These are phyloP conservation scores for Dryoscopus gambensis DNA, from an alignment of 2,113 vertebrate species.

Conservation along the genomic window DNA sequence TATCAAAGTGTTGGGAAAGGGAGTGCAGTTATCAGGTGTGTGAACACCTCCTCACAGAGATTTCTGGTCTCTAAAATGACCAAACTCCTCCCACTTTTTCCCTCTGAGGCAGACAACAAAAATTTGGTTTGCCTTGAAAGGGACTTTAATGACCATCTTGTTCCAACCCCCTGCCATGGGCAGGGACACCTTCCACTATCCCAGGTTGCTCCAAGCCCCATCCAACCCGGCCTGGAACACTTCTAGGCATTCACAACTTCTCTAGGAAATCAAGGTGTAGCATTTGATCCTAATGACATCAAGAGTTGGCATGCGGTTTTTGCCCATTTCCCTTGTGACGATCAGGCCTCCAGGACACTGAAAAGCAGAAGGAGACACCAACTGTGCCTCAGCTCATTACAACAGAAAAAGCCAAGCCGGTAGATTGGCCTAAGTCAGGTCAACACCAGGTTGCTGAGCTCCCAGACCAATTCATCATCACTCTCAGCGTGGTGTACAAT, in stretches of 20 bases:
- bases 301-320: neutral
- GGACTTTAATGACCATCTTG: fast-evolving
- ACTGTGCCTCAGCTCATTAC: neutral
- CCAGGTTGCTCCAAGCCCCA: neutral
- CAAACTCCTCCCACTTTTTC: neutral
- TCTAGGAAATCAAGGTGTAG: neutral
- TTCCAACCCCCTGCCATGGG: neutral
- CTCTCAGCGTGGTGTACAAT: fast-evolving
- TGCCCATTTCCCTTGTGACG: neutral
- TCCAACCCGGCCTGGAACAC: neutral
- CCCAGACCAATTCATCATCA: neutral
- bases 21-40: neutral
- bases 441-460: neutral
- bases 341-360: neutral
- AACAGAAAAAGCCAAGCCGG: neutral
- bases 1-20: neutral
- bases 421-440: neutral
- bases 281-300: neutral
- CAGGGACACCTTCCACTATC: neutral
- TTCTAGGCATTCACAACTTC: neutral
- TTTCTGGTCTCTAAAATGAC: neutral
- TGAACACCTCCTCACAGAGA: neutral
- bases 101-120: neutral
- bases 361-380: neutral
- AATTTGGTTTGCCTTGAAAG: neutral